A percentile compares a stretch with the other conserved stretches of the same genome.
Evolutionary conservation across 2,888 invertebrate species (phyloP).

Genomic region (Xylota segnis): DNA sequence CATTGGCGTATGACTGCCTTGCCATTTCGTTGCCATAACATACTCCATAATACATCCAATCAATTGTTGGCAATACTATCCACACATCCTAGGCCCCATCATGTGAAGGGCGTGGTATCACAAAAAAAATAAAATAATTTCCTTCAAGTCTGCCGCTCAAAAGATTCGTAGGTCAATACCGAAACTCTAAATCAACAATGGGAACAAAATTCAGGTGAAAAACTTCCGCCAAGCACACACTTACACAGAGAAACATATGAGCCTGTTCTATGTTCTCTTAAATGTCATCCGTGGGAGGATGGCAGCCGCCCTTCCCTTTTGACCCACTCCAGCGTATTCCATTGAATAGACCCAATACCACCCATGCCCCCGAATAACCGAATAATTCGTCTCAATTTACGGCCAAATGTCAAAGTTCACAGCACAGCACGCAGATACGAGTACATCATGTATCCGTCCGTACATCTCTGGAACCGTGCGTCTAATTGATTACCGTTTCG

Average conservation of each 20-base stretch:
- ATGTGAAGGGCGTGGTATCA: background rate
- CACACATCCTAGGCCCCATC: background rate
- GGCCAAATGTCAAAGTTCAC: constrained; percentile 28
- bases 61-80: background rate
- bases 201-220: constrained; percentile 17
- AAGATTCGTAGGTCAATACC: background rate
- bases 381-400: constrained; percentile 13
- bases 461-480: background rate
- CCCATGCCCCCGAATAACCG: background rate
- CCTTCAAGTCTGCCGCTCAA: background rate
- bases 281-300: constrained; percentile 31
- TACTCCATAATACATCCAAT: background rate
- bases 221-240: constrained; percentile 6
- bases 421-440: background rate
- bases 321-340: background rate
- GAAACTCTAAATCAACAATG: background rate
- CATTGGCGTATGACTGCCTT: background rate
- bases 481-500: constrained; percentile 13
- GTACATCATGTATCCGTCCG: background rate
- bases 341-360: background rate
- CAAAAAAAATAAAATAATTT: background rate
- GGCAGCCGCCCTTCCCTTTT: background rate
- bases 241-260: background rate
- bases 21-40: background rate
- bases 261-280: background rate